Percentiles rank a stretch among this genome's conserved stretches.
Conservation (phyloP, 2,113 vertebrate species). For the Sinocyclocheilus anophthalmus region DNA sequence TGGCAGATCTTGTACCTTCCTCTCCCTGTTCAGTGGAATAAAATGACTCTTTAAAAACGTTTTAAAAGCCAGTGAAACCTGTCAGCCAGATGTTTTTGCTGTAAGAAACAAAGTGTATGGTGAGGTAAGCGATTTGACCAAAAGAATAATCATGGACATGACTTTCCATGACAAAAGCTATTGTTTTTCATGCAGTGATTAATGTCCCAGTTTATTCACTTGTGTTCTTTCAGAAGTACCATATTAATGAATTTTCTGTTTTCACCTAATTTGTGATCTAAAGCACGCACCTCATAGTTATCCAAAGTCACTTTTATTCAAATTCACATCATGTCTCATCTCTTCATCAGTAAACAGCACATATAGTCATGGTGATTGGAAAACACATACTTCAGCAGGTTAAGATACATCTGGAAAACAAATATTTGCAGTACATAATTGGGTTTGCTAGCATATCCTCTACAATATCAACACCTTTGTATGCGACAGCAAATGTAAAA, state of each 20-base stretch:
- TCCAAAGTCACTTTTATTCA: slow-evolving; percentile 32
- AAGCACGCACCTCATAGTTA: slow-evolving; percentile 46
- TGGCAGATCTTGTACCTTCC: slow-evolving; percentile 50
- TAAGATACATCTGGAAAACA: too few species aligned
- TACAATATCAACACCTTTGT: not conserved
- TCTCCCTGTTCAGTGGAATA: slow-evolving; percentile 70
- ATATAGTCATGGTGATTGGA: too few species aligned
- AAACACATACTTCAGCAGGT: too few species aligned
- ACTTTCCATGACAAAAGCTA: slow-evolving; percentile 70
- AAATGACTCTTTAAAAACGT: slow-evolving; percentile 76
- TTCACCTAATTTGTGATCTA: slow-evolving; percentile 35
- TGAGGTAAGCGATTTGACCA: slow-evolving; percentile 82
- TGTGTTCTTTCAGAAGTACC: slow-evolving; percentile 53
- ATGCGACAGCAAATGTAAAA: not conserved
- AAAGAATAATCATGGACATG: slow-evolving; percentile 85
- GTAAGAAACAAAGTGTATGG: slow-evolving; percentile 84
- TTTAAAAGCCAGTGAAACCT: slow-evolving; percentile 72
- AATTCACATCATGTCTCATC: too few species aligned
- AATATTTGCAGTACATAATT: not conserved
- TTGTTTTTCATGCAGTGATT: slow-evolving; percentile 75
- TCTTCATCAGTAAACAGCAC: too few species aligned
- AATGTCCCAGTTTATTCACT: slow-evolving; percentile 62
- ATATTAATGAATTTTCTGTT: slow-evolving; percentile 41
- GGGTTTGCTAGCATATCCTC: not conserved
- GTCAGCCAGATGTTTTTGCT: slow-evolving; percentile 87